Evolutionary conservation across 1,140 invertebrate species (phyloP).

Genomic region (Zophobas atratus): DNA sequence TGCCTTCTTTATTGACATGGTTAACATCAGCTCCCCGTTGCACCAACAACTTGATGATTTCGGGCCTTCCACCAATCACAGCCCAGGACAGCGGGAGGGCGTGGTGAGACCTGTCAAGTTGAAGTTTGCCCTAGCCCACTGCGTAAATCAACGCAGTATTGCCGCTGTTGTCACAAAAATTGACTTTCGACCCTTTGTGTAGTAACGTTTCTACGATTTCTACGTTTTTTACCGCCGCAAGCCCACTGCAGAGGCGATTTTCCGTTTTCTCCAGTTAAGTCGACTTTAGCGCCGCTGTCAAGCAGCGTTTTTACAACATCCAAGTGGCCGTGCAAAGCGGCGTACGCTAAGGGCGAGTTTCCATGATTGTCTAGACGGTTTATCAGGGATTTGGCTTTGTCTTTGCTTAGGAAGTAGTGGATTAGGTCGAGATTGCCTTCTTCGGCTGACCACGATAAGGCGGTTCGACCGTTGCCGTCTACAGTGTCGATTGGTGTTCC

Average conservation of each 20-base stretch:
- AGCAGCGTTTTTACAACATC: not conserved
- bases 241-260: too few relatives aligned
- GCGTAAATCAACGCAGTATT: too few relatives aligned
- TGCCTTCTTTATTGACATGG: not conserved
- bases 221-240: too few relatives aligned
- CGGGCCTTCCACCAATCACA: too few relatives aligned
- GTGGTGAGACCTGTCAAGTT: too few relatives aligned
- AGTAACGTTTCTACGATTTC: too few relatives aligned
- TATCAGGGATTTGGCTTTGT: not conserved
- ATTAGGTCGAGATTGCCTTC: not conserved
- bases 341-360: not conserved
- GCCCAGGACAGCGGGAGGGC: too few relatives aligned
- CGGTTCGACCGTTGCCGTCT: not conserved
- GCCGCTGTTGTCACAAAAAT: too few relatives aligned
- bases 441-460: not conserved
- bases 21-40: not conserved
- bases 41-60: not conserved
- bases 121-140: too few relatives aligned
- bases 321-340: not conserved
- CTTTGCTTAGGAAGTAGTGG: not conserved
- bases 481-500: not conserved
- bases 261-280: not conserved
- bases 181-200: too few relatives aligned
- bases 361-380: not conserved
- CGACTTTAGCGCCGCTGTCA: not conserved